phyloP scores from a whole-genome alignment of 1,140 invertebrate species.

The Rhopalosiphum maidis region DNA sequence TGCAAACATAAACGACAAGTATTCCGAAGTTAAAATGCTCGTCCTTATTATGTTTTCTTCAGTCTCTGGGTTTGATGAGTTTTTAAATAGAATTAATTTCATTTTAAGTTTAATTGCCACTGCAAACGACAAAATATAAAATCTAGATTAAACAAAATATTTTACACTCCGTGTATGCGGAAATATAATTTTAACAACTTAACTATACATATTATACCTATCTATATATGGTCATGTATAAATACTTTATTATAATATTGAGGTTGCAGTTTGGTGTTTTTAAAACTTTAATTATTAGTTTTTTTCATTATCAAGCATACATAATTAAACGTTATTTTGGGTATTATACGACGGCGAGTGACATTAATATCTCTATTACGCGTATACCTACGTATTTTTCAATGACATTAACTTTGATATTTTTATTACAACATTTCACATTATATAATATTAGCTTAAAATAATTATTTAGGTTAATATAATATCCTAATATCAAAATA shows the following conservation, averaged over 20 bases:
- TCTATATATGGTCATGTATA: not conserved
- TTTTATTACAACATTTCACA: not conserved
- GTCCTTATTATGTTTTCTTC: not conserved
- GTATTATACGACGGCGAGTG: not conserved
- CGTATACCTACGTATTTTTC: not conserved
- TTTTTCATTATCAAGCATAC: not conserved
- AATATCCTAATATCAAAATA: not conserved
- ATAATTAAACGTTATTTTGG: not conserved
- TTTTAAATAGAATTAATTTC: not conserved
- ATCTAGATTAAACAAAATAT: conserved; percentile 5
- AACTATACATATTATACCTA: not conserved
- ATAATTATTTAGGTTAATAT: not conserved
- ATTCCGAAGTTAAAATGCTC: not conserved
- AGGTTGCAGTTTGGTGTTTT: not conserved
- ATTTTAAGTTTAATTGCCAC: not conserved
- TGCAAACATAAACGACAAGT: not conserved
- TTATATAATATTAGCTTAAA: not conserved
- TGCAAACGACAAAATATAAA: not conserved
- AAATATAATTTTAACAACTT: not conserved
- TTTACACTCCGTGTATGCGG: not conserved
- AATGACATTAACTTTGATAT: not conserved
- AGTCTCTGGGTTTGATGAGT: not conserved
- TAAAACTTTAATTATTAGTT: not conserved
- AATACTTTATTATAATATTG: not conserved
- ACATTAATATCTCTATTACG: not conserved